phyloP scores from a whole-genome alignment of 2,113 vertebrate species.

The Spermophilus dauricus region DNA sequence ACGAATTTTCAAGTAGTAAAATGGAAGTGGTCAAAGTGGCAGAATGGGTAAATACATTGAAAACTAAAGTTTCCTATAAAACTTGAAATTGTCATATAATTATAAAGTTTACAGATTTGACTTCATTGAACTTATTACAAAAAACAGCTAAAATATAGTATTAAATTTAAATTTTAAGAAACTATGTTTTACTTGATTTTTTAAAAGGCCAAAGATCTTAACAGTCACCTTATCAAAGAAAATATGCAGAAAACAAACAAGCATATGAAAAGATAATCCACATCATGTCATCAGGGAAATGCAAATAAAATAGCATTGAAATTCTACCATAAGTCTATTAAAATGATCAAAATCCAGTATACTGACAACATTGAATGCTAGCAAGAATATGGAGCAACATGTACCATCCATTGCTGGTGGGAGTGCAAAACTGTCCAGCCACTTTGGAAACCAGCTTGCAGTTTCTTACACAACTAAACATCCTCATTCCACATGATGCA shows the following conservation, averaged over 20 bases:
- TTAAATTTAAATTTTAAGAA: background rate
- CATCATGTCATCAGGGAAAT: background rate
- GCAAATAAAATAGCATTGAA: background rate
- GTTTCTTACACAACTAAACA: background rate
- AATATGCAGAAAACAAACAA: background rate
- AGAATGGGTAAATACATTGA: background rate
- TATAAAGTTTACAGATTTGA: conserved; percentile 22
- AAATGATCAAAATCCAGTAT: background rate
- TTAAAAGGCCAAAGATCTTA: background rate
- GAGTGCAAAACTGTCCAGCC: background rate
- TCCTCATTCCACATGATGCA: background rate
- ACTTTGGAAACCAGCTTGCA: background rate
- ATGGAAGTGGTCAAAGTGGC: background rate
- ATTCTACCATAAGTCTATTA: background rate
- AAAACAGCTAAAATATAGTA: background rate
- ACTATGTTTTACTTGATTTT: background rate
- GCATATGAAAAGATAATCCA: background rate
- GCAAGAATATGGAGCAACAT: background rate
- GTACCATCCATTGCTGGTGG: too few species aligned
- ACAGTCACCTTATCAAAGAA: background rate
- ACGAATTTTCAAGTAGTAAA: background rate
- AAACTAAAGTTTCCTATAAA: background rate
- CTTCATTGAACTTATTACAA: background rate
- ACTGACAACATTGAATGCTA: background rate
- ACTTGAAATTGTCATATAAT: conserved; percentile 1